Base-by-base conservation (phyloP, 2,797 vertebrate genomes). In the Malurus splendens region DNA sequence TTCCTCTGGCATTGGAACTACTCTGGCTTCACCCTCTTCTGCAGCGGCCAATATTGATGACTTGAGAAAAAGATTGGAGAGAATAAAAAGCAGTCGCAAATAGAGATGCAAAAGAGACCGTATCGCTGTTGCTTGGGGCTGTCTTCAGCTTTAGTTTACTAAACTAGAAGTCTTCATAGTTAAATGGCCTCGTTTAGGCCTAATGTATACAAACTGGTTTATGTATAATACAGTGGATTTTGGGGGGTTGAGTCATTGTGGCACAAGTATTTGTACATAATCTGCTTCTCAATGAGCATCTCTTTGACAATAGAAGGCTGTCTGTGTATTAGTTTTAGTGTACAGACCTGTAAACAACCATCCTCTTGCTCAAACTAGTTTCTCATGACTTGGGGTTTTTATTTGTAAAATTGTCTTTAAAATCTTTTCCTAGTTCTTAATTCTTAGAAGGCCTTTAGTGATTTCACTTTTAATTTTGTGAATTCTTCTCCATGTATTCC, bases 11-110 rank as follows among this genome's bases (percentile, higher is more conserved):
- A 96, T 96, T 73, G 93, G 97, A 54, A 92, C 90, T 90, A 98
- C 98, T 47, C 96, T 98, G 10, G 96, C 98, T 78, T 98, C 98
- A 9, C 97, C 98, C 18, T 95, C 96, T n/a, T 94, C 96, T 78
- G 44, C 96, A 90, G 95, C 96, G 4, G 93, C 98, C 87, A 99
- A 99, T 96, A 98, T 99, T 36, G 99, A 99, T 70, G 99, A 99
- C 98, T 98, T 99, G 97, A 99, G 99, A 98, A 99, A 99, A 94
- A 98, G 99, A 95, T 97, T 99, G 97, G 99, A 99, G 97, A 98
- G 98, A 97, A 99, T 99, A 96, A 99, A 99, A 97, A 99, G 98
- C 97, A 99, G 98, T 96, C 98, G 98, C 95, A 99, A 99, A 96
- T 99, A 97, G 96, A 94, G 73, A 80, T 82, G 91, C 42, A 6